Percentiles rank a stretch among this genome's conserved stretches.
These are phyloP conservation scores for Clarias batrachus DNA, from an alignment of 2,113 vertebrate species.

Conservation along the genomic window DNA sequence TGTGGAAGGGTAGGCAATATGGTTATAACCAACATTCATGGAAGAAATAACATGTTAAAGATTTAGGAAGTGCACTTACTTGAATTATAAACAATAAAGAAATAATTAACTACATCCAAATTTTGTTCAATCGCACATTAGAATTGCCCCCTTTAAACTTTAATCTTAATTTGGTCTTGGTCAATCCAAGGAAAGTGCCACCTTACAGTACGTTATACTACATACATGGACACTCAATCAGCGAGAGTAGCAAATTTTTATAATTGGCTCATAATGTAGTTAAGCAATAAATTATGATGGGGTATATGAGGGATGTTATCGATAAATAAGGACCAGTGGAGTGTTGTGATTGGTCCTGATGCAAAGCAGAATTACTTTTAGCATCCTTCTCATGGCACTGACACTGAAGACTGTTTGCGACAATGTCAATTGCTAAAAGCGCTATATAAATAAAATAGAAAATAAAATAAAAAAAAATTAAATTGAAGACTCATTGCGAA, in stretches of 20 bases:
- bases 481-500: no score
- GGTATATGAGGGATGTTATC: background rate
- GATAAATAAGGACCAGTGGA: background rate
- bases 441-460: no score
- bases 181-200: no score
- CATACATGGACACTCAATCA: background rate
- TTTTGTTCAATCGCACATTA: no score
- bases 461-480: no score
- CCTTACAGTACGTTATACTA: background rate
- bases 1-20: no score
- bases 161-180: background rate
- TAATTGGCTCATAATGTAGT: background rate
- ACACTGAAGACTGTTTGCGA: background rate
- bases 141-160: background rate
- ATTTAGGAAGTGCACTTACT: background rate
- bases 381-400: background rate
- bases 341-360: background rate
- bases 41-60: no score
- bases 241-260: background rate
- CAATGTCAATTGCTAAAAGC: background rate
- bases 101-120: background rate
- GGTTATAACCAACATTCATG: no score
- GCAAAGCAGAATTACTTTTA: background rate
- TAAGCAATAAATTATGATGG: background rate
- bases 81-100: background rate